Conservation (phyloP, 2,888 invertebrate species). For the Agrotis puta region DNA sequence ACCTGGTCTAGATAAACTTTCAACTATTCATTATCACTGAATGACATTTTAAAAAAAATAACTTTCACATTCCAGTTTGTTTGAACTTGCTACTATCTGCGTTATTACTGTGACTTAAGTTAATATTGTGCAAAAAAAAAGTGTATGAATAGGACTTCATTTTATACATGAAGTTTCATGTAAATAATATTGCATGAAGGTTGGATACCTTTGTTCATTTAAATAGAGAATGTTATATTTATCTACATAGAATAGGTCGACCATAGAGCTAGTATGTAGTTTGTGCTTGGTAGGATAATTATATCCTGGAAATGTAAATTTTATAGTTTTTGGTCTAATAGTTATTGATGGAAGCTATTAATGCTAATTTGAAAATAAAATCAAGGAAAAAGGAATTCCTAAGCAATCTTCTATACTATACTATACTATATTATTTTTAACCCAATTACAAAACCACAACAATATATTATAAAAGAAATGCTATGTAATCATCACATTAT, state of each 20-base stretch:
- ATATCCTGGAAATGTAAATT: no score
- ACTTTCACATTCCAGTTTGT: conserved; percentile 40
- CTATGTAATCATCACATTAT: background rate
- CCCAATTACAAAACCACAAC: background rate
- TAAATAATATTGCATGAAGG: conserved; percentile 6
- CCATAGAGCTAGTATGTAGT: background rate
- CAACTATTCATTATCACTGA: conserved; percentile 35
- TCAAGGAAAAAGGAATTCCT: no score
- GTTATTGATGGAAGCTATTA: no score
- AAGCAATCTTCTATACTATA: no score
- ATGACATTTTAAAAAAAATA: conserved; percentile 26
- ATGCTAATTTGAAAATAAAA: no score
- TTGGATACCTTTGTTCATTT: background rate
- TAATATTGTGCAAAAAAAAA: conserved; percentile 26
- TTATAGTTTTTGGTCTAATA: no score
- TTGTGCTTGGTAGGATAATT: no score
- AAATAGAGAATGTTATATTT: background rate
- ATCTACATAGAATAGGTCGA: no score
- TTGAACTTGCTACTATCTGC: conserved; percentile 31
- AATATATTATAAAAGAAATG: background rate
- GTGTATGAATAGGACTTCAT: conserved; percentile 13
- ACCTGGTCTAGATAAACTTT: conserved; percentile 32
- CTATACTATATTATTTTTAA: no score
- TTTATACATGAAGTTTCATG: background rate
- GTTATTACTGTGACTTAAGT: conserved; percentile 52